Percentiles rank a stretch among this genome's conserved stretches.
These are phyloP conservation scores for Rhodinocichla rosea DNA, from an alignment of 2,113 vertebrate species.

Conservation along the genomic window DNA sequence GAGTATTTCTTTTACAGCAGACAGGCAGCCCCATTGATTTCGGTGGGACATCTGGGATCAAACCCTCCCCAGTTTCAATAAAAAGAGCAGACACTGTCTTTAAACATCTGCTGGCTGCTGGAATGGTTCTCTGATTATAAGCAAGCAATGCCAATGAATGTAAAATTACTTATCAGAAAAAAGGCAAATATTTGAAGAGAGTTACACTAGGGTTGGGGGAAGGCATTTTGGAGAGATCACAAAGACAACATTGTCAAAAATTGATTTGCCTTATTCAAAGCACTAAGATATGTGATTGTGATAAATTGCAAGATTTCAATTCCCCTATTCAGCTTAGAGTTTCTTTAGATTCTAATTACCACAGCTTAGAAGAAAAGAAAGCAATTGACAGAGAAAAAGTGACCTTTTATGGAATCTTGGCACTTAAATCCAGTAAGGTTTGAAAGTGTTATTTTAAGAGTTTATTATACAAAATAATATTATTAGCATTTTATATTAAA, in stretches of 20 bases:
- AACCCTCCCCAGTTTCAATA: background rate
- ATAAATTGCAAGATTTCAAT: slow-evolving; percentile 45
- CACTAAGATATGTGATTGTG: background rate
- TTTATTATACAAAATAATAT: background rate
- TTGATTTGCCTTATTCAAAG: slow-evolving; percentile 53
- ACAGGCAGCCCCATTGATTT: background rate
- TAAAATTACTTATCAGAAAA: slow-evolving; percentile 31
- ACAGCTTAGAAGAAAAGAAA: slow-evolving; percentile 10
- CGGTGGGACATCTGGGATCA: background rate
- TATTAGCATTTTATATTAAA: background rate
- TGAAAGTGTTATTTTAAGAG: background rate
- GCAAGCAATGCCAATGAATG: slow-evolving; percentile 31
- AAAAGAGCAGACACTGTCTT: background rate
- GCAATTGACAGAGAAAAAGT: background rate
- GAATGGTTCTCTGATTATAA: slow-evolving; percentile 47
- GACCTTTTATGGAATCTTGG: slow-evolving; percentile 41
- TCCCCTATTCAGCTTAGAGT: slow-evolving; percentile 19
- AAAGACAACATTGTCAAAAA: slow-evolving; percentile 55
- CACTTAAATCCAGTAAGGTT: slow-evolving; percentile 10
- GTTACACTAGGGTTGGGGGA: background rate
- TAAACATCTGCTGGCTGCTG: slow-evolving; percentile 45
- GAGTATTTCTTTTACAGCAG: background rate
- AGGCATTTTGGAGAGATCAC: slow-evolving; percentile 30
- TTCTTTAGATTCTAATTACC: slow-evolving; percentile 43
- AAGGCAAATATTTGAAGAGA: background rate